Evolutionary conservation across 2,113 vertebrate genomes (phyloP), one percentile per base, ranked within the genome.

Genomic region (Neogale vison): DNA sequence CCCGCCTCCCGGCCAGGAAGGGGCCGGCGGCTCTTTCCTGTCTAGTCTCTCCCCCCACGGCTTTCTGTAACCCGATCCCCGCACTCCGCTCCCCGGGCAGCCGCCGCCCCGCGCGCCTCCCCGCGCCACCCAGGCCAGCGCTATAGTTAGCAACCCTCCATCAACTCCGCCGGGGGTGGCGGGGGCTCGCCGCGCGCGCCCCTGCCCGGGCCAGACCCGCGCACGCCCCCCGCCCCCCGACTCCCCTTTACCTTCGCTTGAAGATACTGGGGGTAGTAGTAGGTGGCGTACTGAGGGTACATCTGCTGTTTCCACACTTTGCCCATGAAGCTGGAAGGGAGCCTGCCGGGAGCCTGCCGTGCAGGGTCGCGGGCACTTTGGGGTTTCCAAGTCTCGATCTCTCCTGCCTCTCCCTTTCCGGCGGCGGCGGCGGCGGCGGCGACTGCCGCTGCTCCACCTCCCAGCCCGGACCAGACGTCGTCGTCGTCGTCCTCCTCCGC

Each of bases 281-380:
- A 99, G 98, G 99, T 98, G 98, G 99, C 99, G 98, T 99, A 99
- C 98, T 99, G 99, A 98, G 99, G 99, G 99, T 99, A 99, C 99
- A 99, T 99, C 98, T 99, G 99, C 98, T 99, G 98, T 98, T 99
- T 99, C 99, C 99, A 99, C 99, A 99, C 98, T 99, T 99, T 99
- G 99, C 99, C 99, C 99, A 99, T 99, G 98, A 99, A 99, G 99
- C 99, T 99, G 98, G 98, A 98, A 99, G 98, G 98, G 96, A 97
- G 97, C 98, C 98, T 98, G 98, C 98, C 88, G 97, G 91, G 96
- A 97, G 97, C 98, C 98, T 98, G 98, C 98, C 83, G 97, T 94
- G 98, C 98, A 98, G 98, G 97, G 98, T 98, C 77, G 98, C 98
- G 97, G 98, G 98, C 98, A 98, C 98, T 98, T 98, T 95, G 92